Evolutionary conservation across 2,113 vertebrate genomes (phyloP).

Genomic region (Grammomys surdaster): DNA sequence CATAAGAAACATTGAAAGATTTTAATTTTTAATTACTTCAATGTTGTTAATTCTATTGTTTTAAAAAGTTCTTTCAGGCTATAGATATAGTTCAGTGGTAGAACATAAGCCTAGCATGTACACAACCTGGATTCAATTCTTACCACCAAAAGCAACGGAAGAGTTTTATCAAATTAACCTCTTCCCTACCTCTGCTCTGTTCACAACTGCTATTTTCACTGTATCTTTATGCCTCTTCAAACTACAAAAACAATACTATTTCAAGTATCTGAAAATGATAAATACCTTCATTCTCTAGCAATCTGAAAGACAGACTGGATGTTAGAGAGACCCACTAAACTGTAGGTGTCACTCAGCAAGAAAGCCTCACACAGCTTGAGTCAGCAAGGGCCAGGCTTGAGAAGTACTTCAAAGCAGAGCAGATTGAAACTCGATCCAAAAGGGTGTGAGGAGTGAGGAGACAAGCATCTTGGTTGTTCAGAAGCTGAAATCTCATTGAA

Average conservation of each 20-base stretch:
- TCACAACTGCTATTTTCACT: background rate
- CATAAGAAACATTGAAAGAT: background rate
- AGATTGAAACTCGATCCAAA: background rate
- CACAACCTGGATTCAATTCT: background rate
- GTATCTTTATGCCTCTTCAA: slow-evolving; percentile 9
- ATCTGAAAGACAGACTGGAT: slow-evolving; percentile 26
- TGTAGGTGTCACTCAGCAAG: background rate
- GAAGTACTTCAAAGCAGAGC: background rate
- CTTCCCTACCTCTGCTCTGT: background rate
- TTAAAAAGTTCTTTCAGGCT: background rate
- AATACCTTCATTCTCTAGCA: background rate
- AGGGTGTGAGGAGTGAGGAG: background rate
- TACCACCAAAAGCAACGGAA: background rate
- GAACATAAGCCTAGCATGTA: background rate
- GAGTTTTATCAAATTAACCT: slow-evolving; percentile 22
- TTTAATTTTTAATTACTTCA: background rate
- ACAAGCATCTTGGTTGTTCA: background rate
- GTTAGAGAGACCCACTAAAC: background rate
- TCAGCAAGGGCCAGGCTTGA: background rate
- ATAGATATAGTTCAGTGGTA: background rate
- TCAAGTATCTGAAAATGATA: slow-evolving; percentile 37
- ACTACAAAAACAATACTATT: slow-evolving; percentile 39
- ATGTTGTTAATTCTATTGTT: background rate
- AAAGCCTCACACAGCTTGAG: background rate
- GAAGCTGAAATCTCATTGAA: slow-evolving; percentile 38